phyloP scores from a whole-genome alignment of 2,113 vertebrate species.

The Amphiprion percula region DNA sequence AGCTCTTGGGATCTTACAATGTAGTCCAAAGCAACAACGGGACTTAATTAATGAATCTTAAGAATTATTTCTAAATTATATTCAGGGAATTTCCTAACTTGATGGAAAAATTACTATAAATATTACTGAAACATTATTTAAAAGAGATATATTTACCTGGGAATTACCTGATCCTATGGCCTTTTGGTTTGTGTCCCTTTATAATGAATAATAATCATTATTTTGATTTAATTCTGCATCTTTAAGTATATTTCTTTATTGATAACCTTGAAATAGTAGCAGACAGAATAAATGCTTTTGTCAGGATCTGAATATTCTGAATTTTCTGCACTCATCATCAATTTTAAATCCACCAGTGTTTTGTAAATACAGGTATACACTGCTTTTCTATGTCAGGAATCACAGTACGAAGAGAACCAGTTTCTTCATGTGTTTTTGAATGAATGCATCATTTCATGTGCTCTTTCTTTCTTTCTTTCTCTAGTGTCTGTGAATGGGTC shows the following conservation, averaged over 20 bases:
- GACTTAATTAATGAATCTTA: constrained; percentile 42
- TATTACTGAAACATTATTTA: not conserved
- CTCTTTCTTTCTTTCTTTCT: constrained; percentile 13
- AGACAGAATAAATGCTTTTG: no score
- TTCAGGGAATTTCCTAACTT: constrained; percentile 5
- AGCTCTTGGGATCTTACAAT: constrained; percentile 21
- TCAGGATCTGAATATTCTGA: no score
- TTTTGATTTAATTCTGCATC: no score
- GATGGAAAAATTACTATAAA: constrained; percentile 1
- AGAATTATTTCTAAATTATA: constrained; percentile 19
- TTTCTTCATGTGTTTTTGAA: constrained; percentile 26
- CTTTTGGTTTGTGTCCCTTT: no score
- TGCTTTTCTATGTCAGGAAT: constrained; percentile 10
- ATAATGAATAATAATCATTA: no score
- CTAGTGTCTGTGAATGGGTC: constrained; percentile 15
- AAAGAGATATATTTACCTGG: not conserved
- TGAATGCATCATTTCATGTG: constrained; percentile 21
- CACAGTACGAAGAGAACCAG: not conserved
- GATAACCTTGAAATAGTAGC: not conserved
- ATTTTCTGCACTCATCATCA: not conserved
- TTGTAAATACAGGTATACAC: no score
- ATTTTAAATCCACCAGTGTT: constrained; percentile 1
- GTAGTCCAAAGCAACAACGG: constrained; percentile 31
- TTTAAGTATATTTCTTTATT: not conserved
- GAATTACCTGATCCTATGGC: no score